These are phyloP conservation scores for Perognathus longimembris DNA, from an alignment of 2,113 vertebrate species.

Conservation along the genomic window DNA sequence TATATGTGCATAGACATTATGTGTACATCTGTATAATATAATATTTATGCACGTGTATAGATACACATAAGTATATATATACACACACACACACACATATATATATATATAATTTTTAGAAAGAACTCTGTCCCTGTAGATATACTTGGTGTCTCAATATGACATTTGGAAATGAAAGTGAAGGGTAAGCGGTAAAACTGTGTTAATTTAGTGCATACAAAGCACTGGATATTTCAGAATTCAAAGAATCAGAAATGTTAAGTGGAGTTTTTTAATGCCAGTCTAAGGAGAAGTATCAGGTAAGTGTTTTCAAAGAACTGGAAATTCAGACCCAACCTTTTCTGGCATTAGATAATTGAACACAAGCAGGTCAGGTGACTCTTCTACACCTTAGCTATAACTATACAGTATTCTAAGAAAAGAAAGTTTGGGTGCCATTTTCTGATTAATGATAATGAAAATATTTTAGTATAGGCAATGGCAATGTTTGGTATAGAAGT, in stretches of 20 bases:
- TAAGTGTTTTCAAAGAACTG: background rate
- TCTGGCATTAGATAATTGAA: background rate
- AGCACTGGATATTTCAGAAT: conserved; percentile 6
- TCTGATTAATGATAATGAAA: conserved; percentile 8
- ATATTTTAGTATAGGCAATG: conserved; percentile 22
- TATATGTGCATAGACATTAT: no score
- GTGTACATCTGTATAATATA: no score
- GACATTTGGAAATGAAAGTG: background rate
- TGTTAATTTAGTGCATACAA: background rate
- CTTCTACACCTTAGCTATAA: background rate
- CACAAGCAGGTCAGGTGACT: background rate
- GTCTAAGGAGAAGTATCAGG: background rate
- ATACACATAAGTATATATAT: no score
- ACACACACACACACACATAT: no score
- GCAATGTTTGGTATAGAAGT: conserved; percentile 23
- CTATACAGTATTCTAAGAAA: conserved; percentile 21
- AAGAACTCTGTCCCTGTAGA: background rate
- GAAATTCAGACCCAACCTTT: background rate
- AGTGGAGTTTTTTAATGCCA: background rate
- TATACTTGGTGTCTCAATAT: background rate
- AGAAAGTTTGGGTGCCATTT: background rate
- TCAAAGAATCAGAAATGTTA: background rate
- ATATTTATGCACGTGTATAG: no score
- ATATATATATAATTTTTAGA: background rate
- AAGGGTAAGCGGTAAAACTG: background rate